Percentiles rank a stretch among this genome's conserved stretches.
These are phyloP conservation scores for Stichopus chloronotus DNA, from an alignment of 35 echinoderm and acorn worm species.

Conservation along the genomic window DNA sequence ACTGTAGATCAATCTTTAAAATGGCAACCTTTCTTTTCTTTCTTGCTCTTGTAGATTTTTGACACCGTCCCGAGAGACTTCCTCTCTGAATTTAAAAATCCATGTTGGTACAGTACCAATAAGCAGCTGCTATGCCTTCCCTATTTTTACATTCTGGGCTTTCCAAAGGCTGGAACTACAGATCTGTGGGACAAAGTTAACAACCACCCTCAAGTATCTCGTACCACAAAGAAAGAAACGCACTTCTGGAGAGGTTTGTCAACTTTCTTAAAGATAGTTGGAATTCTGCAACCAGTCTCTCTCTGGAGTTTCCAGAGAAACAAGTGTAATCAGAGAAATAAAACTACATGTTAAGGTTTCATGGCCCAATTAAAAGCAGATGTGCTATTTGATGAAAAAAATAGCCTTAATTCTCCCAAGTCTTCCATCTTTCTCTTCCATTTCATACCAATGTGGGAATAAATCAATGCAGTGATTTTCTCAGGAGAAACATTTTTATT, in stretches of 20 bases:
- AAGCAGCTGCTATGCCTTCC: conserved; percentile 53
- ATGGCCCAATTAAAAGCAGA: neutral
- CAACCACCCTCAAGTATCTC: conserved; percentile 41
- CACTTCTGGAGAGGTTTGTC: conserved; percentile 44
- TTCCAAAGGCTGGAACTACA: conserved; percentile 60
- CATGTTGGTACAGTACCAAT: conserved; percentile 50
- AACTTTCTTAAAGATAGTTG: neutral
- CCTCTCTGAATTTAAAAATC: conserved; percentile 15
- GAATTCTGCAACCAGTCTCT: neutral
- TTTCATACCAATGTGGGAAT: too few species aligned
- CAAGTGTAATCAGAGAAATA: neutral
- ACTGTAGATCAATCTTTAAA: neutral
- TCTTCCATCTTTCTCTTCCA: too few species aligned
- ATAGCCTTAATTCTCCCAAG: too few species aligned
- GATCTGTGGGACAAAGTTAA: conserved; percentile 63
- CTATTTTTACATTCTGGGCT: conserved; percentile 61
- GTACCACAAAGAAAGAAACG: conserved; percentile 42
- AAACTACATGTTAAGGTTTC: neutral
- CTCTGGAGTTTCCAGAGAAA: neutral
- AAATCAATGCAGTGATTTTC: too few species aligned
- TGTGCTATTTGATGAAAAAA: neutral
- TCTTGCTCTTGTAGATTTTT: conserved; percentile 37
- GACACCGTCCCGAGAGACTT: conserved; percentile 16
- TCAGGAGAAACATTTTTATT: too few species aligned
- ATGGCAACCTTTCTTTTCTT: neutral